Percentiles rank a stretch among this genome's conserved stretches.
Evolutionary conservation across 2,113 vertebrate species (phyloP).

Genomic region (Notarius lentiginosus): DNA sequence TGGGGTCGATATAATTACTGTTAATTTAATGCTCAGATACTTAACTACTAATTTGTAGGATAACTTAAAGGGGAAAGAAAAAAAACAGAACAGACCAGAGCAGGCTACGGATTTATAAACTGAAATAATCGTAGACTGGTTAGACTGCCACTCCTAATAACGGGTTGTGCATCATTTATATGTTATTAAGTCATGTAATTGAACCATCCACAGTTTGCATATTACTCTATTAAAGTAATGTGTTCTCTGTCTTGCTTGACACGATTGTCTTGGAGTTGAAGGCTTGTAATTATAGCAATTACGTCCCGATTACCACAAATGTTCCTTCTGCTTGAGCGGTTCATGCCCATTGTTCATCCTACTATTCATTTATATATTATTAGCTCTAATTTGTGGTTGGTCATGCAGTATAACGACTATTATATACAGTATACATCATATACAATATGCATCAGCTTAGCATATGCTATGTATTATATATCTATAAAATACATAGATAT

Average conservation of each 20-base stretch:
- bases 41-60: conserved; percentile 94
- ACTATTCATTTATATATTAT: conserved; percentile 5
- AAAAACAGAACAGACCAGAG: conserved; percentile 69
- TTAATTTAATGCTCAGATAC: conserved; percentile 99
- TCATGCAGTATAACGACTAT: too few relatives aligned
- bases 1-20: conserved; percentile 97
- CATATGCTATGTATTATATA: too few relatives aligned
- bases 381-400: background rate
- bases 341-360: conserved; percentile 19
- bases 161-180: conserved; percentile 95
- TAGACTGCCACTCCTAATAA: conserved; percentile 86
- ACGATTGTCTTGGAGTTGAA: conserved; percentile 85
- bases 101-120: conserved; percentile 78
- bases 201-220: conserved; percentile 98
- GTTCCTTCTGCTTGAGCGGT: conserved; percentile 75
- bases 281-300: conserved; percentile 94
- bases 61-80: conserved; percentile 72
- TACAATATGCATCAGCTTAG: too few relatives aligned
- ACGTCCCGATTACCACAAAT: conserved; percentile 92
- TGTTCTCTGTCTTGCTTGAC: conserved; percentile 91
- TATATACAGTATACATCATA: too few relatives aligned
- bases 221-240: conserved; percentile 99
- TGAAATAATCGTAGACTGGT: conserved; percentile 77
- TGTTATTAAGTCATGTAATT: conserved; percentile 98
- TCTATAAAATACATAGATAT: too few relatives aligned